Evolutionary conservation across 30 jellyfish, hydroid and myxozoan species (phyloP).

Genomic region (Hydractinia echinata): DNA sequence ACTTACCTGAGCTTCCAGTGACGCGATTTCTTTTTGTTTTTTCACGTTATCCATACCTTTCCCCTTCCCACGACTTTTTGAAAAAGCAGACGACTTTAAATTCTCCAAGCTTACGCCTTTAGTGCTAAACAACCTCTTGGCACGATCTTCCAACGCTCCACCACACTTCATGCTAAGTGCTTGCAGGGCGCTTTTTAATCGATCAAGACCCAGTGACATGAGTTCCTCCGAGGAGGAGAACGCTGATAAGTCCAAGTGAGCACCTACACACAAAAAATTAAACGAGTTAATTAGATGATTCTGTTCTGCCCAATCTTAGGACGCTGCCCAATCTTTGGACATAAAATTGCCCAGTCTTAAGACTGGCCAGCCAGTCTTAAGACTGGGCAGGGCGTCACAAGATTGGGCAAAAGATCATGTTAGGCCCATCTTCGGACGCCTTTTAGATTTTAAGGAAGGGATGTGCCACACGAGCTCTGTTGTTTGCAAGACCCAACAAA

Average conservation of each 20-base stretch:
- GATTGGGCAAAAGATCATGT: too few relatives aligned
- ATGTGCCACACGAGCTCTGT: too few relatives aligned
- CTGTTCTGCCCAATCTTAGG: not conserved
- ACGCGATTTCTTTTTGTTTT: conserved; percentile 79
- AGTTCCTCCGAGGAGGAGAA: conserved; percentile 93
- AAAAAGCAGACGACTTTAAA: conserved; percentile 66
- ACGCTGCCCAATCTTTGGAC: not conserved
- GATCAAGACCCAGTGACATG: conserved; percentile 92
- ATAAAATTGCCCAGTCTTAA: too few relatives aligned
- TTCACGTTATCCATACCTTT: conserved; percentile 50
- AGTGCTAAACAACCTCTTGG: conserved; percentile 73
- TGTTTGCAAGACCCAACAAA: too few relatives aligned
- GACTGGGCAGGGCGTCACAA: too few relatives aligned
- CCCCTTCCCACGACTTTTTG: conserved; percentile 77
- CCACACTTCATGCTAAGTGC: conserved; percentile 89
- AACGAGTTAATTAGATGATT: not conserved
- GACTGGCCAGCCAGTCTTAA: too few relatives aligned
- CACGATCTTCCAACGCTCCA: conserved; percentile 89
- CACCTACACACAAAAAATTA: conserved; percentile 20
- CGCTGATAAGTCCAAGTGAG: conserved; percentile 82
- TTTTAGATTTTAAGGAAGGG: too few relatives aligned
- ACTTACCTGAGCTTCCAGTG: conserved; percentile 78
- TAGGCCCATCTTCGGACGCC: too few relatives aligned
- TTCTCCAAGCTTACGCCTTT: conserved; percentile 64
- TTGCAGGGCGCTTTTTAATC: conserved; percentile 81